phyloP scores from a whole-genome alignment of 2,797 vertebrate genomes.

The Hafferia zeledoni region DNA sequence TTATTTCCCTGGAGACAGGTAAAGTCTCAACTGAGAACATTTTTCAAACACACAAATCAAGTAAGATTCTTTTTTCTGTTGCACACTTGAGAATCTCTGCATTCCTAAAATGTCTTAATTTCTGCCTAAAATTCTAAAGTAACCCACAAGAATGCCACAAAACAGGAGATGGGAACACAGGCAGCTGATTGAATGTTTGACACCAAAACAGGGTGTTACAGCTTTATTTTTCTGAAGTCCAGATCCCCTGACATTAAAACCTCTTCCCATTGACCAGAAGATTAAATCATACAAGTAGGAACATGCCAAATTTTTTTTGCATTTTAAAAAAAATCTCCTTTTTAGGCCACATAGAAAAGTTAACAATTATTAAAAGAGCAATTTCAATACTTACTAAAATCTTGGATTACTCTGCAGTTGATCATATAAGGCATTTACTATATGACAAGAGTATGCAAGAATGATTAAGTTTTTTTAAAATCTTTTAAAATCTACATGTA shows the following conservation, averaged over 20 bases:
- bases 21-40: background rate
- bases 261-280: background rate
- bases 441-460: background rate
- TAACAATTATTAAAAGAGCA: background rate
- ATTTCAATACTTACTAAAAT: background rate
- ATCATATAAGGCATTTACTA: background rate
- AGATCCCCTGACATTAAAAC: background rate
- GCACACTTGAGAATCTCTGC: background rate
- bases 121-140: background rate
- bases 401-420: background rate
- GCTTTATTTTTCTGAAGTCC: background rate
- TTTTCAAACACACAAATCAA: background rate
- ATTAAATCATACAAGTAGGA: background rate
- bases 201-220: background rate
- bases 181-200: background rate
- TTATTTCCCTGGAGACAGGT: background rate
- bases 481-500: background rate
- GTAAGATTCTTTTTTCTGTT: background rate
- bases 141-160: background rate
- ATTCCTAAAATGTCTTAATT: background rate
- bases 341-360: background rate
- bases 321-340: background rate
- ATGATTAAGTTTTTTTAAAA: background rate
- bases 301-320: background rate
- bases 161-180: slow-evolving; percentile 1